Evolutionary conservation across 2,888 invertebrate genomes (phyloP).

Genomic region (Drosophila kuntzei): DNA sequence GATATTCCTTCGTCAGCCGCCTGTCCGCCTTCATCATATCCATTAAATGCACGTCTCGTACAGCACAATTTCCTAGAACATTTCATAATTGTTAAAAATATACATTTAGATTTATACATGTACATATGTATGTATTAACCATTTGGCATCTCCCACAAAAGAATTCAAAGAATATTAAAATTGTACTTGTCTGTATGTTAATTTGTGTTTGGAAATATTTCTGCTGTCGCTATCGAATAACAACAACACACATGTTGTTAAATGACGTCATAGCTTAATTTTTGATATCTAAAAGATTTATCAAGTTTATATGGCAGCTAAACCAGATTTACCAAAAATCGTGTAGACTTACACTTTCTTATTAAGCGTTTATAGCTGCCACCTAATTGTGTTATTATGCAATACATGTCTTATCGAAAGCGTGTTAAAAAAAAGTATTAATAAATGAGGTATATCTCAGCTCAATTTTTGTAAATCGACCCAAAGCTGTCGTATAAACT

Average conservation of each 20-base stretch:
- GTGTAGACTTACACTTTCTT: neutral
- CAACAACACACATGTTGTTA: slow-evolving; percentile 3
- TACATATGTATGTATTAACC: slow-evolving; percentile 10
- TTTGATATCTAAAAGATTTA: too few relatives aligned
- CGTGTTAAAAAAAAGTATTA: too few relatives aligned
- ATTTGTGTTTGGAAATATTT: neutral
- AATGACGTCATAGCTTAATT: slow-evolving; percentile 30
- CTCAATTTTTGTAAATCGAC: neutral
- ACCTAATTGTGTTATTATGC: neutral
- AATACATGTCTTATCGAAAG: too few relatives aligned
- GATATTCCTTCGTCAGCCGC: slow-evolving; percentile 1
- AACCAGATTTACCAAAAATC: neutral
- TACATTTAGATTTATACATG: slow-evolving; percentile 25
- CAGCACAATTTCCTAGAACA: slow-evolving; percentile 16
- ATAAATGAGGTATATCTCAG: too few relatives aligned
- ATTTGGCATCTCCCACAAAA: slow-evolving; percentile 43
- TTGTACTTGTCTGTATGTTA: slow-evolving; percentile 19
- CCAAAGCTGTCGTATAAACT: neutral
- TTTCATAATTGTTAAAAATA: slow-evolving; percentile 64
- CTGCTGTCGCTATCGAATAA: neutral
- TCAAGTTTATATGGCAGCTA: neutral
- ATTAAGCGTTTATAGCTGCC: too few relatives aligned
- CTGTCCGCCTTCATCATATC: neutral
- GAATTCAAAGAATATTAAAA: slow-evolving; percentile 31
- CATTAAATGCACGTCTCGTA: neutral